Base-by-base conservation (phyloP, 2,888 invertebrate genomes). In the Bibio marci region DNA sequence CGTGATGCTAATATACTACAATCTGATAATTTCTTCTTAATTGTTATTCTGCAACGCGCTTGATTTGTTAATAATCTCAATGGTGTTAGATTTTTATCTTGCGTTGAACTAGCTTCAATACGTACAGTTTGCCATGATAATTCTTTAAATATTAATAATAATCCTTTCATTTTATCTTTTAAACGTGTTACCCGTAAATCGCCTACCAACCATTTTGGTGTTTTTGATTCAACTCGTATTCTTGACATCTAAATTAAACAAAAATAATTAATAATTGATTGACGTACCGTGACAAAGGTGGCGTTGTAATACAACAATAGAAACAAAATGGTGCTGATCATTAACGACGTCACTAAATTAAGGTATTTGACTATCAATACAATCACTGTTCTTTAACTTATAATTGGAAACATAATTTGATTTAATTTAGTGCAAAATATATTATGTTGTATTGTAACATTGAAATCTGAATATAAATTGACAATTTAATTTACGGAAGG, bases 81-180 rank as follows among this genome's bases (percentile, higher is more conserved):
- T 0, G 98, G 97, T 1, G 92, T 90, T 39, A 90, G 63, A 44
- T 74, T 73, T 49, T 69, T 69, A 55, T 80, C 79, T 54, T 72
- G 71, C 36, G 79, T 79, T 42, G 88, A 86, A 52, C 78, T 82
- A 11, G 95, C 95, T 63, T 97, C 95, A 53, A 97, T 85, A 45
- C 94, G 71, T 15, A 97, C 78, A 37, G 90, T 88, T 63, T 97
- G 94, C 97, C 98, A 98, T 56, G 87, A 85, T 39, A 97, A 65
- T 65, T 91, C 87, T 70, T 98, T 98, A 64, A 97, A 98, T 55
- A 97, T 83, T 46, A 98, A 70, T 46, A 97, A 68, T 53, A 94
- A 86, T 31, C 88, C 88, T 45, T 80, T 76, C 45, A 80, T 76
- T 3, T 81, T 73, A 54, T 94, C 91, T 63, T 92, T 88, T 48